Evolutionary conservation across 2,888 invertebrate species (phyloP), one percentile per base, ranked within the genome.

Genomic region (Netelia inedita): DNA sequence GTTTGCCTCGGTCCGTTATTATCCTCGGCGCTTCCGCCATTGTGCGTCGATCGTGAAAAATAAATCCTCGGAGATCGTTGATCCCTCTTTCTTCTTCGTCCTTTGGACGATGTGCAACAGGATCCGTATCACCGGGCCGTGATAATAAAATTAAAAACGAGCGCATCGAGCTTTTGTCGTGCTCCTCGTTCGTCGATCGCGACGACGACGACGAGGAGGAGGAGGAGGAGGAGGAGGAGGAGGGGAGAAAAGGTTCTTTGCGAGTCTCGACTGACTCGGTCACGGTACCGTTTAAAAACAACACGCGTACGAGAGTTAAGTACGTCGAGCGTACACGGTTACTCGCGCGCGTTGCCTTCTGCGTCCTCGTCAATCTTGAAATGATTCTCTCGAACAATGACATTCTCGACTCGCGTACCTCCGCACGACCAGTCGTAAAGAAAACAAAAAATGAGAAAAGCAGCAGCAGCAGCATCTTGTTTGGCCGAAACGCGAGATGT

Each of bases 251-350:
- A 46, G 5, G 8, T 43, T 10, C 43, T 1, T 3, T 3, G 43
- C 1, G 61, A 57, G 74, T 66, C 61, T 75, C 83, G 72, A 83
- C 75, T 61, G 21, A 72, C 76, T 80, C 80, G 84, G 84, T 76
- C 81, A 81, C 76, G 81, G 76, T 84, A 84, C 84, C 84, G 84
- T 84, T 84, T 81, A 81, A 80, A 80, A 75, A 82, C 72, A 78
- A 78, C 71, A 82, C 71, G 63, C 71, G 43, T 41, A 46, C 59
- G 46, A 73, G 61, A 16, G 43, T 46, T 61, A 73, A 28, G 71
- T 23, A 35, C 57, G 14, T 57, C 57, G 57, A 9, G 9, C 57
- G 16, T 16, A 28, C 5, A 28, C 28, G 28, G 28, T 28, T 28
- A 6, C 28, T 28, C 28, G 28, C 28, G 28, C 28, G 28, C 28